Evolutionary conservation across 2,113 vertebrate species (phyloP), one percentile per base, ranked within the genome.

Genomic region (Brienomyrus longianalis): DNA sequence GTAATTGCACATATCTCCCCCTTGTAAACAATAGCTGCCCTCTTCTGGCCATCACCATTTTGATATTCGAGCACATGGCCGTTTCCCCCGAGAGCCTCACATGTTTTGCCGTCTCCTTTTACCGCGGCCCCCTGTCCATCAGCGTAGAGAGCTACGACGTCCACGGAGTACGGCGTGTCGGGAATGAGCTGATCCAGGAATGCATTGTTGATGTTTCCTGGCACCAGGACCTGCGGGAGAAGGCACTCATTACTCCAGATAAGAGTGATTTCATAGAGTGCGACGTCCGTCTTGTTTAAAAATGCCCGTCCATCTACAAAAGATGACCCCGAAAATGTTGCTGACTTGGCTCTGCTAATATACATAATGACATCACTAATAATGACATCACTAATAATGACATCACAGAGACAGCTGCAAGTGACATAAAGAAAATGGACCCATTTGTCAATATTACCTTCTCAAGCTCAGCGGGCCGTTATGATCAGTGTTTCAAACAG

Each of bases 161-260:
- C 95, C 91, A 99, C 93, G 0, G 96, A 96, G 90, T 99, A 99
- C 5, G 95, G 94, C 0, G 97, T 99, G 91, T 99, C 98, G 0
- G 98, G 97, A 88, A 95, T 92, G 93, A 99, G 95, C 87, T 95
- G 95, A 90, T 99, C 98, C 95, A 99, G 93, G 93, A 97, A 95
- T 90, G 97, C 96, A 0, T 94, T 97, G 92, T 93, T 96, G 13
- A 94, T 93, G 83, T 95, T 98, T 92, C 96, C 97, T 27, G 98
- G 95, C 92, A 99, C 96, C 93, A 98, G 94, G 77, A 98, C 95
- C 98, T 99, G 92, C 52, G 8, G 5, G 90, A 86, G 86, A 83
- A 59, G 9, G 11, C 31, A 80, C 13, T 8, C 52, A 50, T 45
- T 87, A 86, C 21, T 10, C 5, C 56, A 21, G 47, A 86, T 31